Conservation (phyloP, 2,797 vertebrate species). For the Ctenochaetus hawaiiensis region DNA sequence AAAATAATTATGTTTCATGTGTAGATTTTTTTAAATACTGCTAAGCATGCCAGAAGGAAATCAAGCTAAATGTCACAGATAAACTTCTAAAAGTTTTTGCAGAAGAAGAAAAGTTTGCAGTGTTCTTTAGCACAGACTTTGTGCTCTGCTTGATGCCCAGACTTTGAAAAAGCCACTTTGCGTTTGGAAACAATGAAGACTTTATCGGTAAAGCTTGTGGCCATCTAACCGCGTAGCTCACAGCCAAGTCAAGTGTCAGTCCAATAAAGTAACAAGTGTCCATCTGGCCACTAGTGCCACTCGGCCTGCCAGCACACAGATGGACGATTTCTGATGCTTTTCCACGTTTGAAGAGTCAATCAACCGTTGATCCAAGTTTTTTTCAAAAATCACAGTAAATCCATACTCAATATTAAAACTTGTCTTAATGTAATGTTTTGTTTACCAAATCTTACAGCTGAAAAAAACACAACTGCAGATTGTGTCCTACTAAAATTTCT, state of each 20-base stretch:
- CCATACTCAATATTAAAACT: background rate
- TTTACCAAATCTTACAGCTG: background rate
- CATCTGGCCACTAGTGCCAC: conserved; percentile 58
- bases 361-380: conserved; percentile 2
- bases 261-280: conserved; percentile 61
- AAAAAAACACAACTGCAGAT: background rate
- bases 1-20: background rate
- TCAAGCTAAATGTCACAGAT: background rate
- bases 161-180: conserved; percentile 43
- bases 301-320: conserved; percentile 47
- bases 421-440: background rate
- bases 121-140: conserved; percentile 5
- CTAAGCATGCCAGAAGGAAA: background rate
- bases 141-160: conserved; percentile 31
- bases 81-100: background rate
- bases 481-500: background rate
- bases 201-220: conserved; percentile 31
- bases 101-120: conserved; percentile 2
- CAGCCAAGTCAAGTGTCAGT: conserved; percentile 64
- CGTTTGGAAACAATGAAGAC: conserved; percentile 55
- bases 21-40: background rate
- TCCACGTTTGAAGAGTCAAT: conserved; percentile 32
- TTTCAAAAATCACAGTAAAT: background rate
- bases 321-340: conserved; percentile 28
- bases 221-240: conserved; percentile 28